Conservation (phyloP, 2,888 invertebrate genomes). For the Oligia strigilis region DNA sequence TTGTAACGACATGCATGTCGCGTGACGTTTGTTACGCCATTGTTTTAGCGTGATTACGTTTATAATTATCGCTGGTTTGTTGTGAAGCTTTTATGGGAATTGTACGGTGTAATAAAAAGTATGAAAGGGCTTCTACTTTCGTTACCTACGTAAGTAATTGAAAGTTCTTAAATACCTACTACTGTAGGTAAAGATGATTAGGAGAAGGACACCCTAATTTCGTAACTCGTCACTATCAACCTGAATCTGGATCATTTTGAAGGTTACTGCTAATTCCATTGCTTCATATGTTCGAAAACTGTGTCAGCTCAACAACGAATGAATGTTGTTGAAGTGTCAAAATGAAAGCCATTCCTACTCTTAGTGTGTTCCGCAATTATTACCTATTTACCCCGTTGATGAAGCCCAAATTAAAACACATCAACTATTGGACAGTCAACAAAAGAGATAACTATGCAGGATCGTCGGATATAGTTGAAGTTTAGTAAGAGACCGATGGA, state of each 20-base stretch:
- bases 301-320: background rate
- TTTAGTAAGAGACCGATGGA: no score
- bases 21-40: slow-evolving; percentile 39
- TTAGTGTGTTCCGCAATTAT: background rate
- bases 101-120: background rate
- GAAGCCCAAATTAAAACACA: background rate
- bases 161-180: background rate
- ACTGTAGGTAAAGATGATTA: background rate
- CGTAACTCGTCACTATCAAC: no score
- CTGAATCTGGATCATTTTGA: no score
- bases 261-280: no score
- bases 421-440: no score
- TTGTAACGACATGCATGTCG: slow-evolving; percentile 33
- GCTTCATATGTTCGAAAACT: no score
- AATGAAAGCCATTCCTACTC: background rate
- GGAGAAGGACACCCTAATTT: background rate
- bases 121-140: background rate
- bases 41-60: slow-evolving; percentile 56
- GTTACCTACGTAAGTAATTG: no score
- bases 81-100: slow-evolving; percentile 39
- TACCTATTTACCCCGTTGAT: background rate
- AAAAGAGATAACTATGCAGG: no score
- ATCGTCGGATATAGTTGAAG: no score
- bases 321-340: background rate
- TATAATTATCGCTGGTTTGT: slow-evolving; percentile 42